Percentiles rank a stretch among this genome's conserved stretches.
These are phyloP conservation scores for Glyphotaelius pellucidus DNA, from an alignment of 2,888 invertebrate species.

Conservation along the genomic window DNA sequence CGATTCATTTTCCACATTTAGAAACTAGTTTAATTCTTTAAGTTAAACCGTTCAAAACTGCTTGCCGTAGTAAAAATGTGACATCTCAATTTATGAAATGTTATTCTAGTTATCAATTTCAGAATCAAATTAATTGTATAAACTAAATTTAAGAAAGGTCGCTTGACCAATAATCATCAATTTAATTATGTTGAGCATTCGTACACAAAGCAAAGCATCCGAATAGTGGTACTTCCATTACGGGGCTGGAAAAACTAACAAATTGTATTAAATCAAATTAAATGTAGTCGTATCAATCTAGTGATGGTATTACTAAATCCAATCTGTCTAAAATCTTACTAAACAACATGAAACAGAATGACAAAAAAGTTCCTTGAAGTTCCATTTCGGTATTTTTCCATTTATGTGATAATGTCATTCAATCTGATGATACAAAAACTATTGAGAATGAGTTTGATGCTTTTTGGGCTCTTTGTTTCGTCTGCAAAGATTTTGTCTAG, in stretches of 20 bases:
- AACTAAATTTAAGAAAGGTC: background rate
- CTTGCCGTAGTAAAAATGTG: too few relatives aligned
- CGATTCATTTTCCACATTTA: too few relatives aligned
- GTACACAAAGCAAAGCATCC: background rate
- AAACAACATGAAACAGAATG: background rate
- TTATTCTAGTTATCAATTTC: background rate
- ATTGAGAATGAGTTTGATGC: background rate
- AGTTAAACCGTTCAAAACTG: too few relatives aligned
- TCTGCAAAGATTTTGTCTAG: too few relatives aligned
- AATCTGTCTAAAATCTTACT: background rate
- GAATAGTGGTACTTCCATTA: background rate
- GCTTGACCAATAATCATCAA: background rate
- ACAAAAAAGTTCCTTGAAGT: background rate
- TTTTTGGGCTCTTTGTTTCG: background rate
- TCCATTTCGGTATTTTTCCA: conserved; percentile 46
- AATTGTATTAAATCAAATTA: background rate
- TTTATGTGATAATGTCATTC: conserved; percentile 49
- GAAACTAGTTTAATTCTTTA: too few relatives aligned
- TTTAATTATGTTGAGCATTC: background rate
- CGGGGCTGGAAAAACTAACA: background rate
- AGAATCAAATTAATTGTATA: background rate
- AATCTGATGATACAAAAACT: background rate
- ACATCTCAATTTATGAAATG: too few relatives aligned
- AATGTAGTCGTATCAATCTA: background rate
- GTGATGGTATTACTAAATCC: conserved; percentile 15